Evolutionary conservation across 2,113 vertebrate species (phyloP).

Genomic region (Microcebus jonahi): DNA sequence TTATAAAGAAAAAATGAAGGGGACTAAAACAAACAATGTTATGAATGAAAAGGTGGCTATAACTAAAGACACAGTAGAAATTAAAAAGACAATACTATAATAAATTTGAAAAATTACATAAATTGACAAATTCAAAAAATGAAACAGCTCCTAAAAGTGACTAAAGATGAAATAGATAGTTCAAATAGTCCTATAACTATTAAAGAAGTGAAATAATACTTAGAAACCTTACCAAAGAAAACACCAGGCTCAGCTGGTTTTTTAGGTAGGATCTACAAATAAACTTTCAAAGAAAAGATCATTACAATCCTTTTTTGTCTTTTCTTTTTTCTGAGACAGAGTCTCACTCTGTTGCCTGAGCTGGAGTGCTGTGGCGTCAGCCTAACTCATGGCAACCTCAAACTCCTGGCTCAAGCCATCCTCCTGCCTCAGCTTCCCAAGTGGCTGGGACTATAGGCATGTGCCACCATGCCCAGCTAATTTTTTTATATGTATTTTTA

Average conservation of each 20-base stretch:
- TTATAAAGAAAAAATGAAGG: neutral
- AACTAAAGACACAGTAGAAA: conserved; percentile 16
- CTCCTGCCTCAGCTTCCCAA: no score
- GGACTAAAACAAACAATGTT: neutral
- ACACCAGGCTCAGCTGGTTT: neutral
- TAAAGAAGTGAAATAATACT: neutral
- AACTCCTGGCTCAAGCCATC: no score
- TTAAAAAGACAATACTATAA: neutral
- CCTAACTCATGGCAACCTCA: no score
- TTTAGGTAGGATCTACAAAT: neutral
- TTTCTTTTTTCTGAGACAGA: no score
- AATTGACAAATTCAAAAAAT: neutral
- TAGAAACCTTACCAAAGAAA: neutral
- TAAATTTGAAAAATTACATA: neutral
- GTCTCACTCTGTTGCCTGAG: no score
- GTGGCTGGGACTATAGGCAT: no score
- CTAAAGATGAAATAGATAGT: neutral
- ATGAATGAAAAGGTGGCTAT: neutral
- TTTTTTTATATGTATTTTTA: no score
- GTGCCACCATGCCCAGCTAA: no score
- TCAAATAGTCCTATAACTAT: neutral
- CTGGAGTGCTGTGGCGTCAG: no score
- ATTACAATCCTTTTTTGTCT: no score
- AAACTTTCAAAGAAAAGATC: neutral
- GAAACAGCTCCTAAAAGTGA: neutral